Conservation (phyloP, 1,140 invertebrate genomes). For the Cyclargus thomasi region DNA sequence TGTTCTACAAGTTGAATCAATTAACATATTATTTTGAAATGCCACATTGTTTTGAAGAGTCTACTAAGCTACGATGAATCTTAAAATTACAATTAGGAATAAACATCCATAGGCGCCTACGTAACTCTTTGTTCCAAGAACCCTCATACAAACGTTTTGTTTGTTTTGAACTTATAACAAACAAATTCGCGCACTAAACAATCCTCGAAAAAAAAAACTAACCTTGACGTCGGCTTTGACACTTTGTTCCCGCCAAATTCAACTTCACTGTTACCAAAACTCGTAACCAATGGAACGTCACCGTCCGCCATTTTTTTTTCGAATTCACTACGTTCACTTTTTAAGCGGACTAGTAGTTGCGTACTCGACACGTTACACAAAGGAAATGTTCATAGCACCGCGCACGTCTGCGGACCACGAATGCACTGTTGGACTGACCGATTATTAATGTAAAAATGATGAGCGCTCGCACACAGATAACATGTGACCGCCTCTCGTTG, state of each 20-base stretch:
- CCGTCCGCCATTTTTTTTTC: constrained; percentile 52
- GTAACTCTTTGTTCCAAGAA: background rate
- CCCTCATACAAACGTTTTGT: background rate
- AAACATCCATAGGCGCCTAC: background rate
- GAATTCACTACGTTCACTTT: constrained; percentile 18
- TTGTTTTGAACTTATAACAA: constrained; percentile 7
- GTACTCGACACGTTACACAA: constrained; percentile 12
- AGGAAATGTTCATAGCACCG: constrained; percentile 23
- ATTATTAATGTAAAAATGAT: constrained; percentile 66
- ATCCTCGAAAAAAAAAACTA: constrained; percentile 38
- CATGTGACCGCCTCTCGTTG: constrained; percentile 49
- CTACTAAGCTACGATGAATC: too few species aligned
- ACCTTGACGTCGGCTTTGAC: constrained; percentile 62
- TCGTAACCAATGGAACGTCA: constrained; percentile 61
- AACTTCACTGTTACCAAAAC: constrained; percentile 59
- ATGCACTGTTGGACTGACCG: constrained; percentile 48
- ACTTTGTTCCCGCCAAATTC: constrained; percentile 60
- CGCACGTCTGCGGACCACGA: constrained; percentile 38
- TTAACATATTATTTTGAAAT: background rate
- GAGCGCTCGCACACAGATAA: constrained; percentile 53
- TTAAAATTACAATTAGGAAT: background rate
- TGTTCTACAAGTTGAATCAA: background rate
- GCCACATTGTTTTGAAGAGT: too few species aligned
- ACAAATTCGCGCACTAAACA: constrained; percentile 20
- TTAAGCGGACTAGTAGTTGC: constrained; percentile 13